phyloP scores from a whole-genome alignment of 2,797 vertebrate species.

The Gila robusta region DNA sequence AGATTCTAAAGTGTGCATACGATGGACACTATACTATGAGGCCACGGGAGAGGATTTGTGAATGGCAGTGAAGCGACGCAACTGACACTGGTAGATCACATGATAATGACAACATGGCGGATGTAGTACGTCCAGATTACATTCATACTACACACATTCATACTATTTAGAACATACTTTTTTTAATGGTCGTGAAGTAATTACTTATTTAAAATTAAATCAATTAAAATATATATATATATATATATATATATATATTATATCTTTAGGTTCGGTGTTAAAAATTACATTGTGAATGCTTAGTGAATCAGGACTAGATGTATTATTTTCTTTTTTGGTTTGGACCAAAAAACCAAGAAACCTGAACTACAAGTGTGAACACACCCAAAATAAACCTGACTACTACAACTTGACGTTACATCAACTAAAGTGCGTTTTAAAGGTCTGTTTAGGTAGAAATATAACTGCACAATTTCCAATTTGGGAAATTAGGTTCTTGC shows the following conservation, averaged over 20 bases:
- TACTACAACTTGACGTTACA: neutral
- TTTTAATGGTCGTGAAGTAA: no score
- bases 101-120: no score
- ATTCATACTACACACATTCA: no score
- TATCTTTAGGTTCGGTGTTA: neutral
- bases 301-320: neutral
- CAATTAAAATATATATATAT: no score
- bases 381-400: neutral
- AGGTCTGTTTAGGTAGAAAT: neutral
- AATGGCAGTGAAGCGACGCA: no score
- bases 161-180: no score
- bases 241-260: no score
- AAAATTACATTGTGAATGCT: neutral
- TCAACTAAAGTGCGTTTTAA: neutral
- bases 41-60: no score
- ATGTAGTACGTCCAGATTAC: no score
- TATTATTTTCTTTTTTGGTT: neutral
- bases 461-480: neutral
- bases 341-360: no score
- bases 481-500: neutral
- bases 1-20: neutral
- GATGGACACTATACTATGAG: neutral
- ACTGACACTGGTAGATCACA: no score
- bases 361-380: neutral
- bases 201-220: no score